These are phyloP conservation scores for Onchidella celtica DNA, from an alignment of 2,888 invertebrate species.

Conservation along the genomic window DNA sequence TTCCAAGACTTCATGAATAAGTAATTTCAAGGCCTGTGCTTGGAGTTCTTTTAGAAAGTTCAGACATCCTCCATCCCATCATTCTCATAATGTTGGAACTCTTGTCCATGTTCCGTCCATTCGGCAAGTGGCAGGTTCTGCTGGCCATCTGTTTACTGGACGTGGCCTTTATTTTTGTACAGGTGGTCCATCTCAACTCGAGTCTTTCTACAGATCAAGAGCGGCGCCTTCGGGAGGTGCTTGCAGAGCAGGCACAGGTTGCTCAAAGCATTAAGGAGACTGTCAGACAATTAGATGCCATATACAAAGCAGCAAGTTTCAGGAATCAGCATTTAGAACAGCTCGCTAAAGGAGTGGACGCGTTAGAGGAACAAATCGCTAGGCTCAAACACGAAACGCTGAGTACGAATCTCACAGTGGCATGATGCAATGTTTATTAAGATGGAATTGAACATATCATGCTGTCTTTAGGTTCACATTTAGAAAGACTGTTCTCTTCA, in stretches of 20 bases:
- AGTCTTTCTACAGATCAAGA: neutral
- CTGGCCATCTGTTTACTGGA: conserved; percentile 41
- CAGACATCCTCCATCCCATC: too few species aligned
- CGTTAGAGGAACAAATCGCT: conserved; percentile 31
- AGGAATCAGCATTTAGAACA: conserved; percentile 21
- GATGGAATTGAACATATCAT: too few species aligned
- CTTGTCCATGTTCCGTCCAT: conserved; percentile 33
- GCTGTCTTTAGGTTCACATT: too few species aligned
- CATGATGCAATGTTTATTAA: neutral
- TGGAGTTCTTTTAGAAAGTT: too few species aligned
- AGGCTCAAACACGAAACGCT: conserved; percentile 2
- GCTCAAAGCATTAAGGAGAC: conserved; percentile 11
- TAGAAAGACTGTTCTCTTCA: too few species aligned
- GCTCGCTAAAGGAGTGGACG: conserved; percentile 22
- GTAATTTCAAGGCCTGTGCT: too few species aligned
- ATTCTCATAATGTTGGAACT: conserved; percentile 50
- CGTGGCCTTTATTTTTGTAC: conserved; percentile 38
- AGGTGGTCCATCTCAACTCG: conserved; percentile 26
- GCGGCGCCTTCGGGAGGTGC: conserved; percentile 9
- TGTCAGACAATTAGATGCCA: neutral
- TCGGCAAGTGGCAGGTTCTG: conserved; percentile 40
- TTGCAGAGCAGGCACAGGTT: conserved; percentile 12
- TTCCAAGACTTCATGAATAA: too few species aligned
- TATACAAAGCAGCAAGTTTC: neutral
- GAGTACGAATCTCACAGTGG: neutral